phyloP scores from a whole-genome alignment of 1,140 invertebrate genomes.

The Aethina tumida region DNA sequence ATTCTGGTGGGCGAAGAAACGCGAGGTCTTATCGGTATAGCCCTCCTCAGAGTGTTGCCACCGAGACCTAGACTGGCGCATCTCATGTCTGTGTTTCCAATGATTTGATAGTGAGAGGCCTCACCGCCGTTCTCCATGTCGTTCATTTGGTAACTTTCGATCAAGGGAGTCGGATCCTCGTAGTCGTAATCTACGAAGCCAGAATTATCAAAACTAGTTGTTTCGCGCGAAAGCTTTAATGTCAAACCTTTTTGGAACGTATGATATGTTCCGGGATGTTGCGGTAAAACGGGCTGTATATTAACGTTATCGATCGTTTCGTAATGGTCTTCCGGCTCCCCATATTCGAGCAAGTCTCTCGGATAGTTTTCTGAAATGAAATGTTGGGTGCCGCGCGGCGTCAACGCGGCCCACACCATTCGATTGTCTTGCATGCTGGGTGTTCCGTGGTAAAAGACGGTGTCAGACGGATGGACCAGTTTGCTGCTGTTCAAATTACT shows the following conservation, averaged over 20 bases:
- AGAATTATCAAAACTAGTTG: slow-evolving; percentile 54
- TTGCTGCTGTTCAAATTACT: slow-evolving; percentile 25
- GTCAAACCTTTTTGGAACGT: slow-evolving; percentile 29
- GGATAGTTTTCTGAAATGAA: slow-evolving; percentile 51
- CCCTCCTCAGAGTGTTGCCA: slow-evolving; percentile 32
- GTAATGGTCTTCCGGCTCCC: slow-evolving; percentile 60
- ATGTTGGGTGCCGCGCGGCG: slow-evolving; percentile 64
- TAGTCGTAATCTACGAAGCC: slow-evolving; percentile 63
- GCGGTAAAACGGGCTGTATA: slow-evolving; percentile 35
- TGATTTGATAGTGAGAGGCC: slow-evolving; percentile 19
- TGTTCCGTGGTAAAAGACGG: slow-evolving; percentile 27
- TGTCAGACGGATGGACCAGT: slow-evolving; percentile 27
- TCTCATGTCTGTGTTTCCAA: slow-evolving; percentile 33
- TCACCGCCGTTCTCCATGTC: slow-evolving; percentile 32
- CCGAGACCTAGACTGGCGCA: slow-evolving; percentile 25
- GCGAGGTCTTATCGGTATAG: slow-evolving; percentile 36
- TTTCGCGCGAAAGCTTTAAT: slow-evolving; percentile 12
- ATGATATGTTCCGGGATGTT: slow-evolving; percentile 22
- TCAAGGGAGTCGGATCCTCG: slow-evolving; percentile 59
- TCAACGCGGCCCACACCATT: slow-evolving; percentile 75
- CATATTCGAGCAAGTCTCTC: slow-evolving; percentile 35
- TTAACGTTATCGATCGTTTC: slow-evolving; percentile 57
- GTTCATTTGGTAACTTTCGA: slow-evolving; percentile 59
- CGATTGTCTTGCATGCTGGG: slow-evolving; percentile 42
- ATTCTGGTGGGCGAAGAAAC: slow-evolving; percentile 71